A percentile compares a stretch with the other conserved stretches of the same genome.
Conservation (phyloP, 2,113 vertebrate species). For the Speoplatyrhinus poulsoni region DNA sequence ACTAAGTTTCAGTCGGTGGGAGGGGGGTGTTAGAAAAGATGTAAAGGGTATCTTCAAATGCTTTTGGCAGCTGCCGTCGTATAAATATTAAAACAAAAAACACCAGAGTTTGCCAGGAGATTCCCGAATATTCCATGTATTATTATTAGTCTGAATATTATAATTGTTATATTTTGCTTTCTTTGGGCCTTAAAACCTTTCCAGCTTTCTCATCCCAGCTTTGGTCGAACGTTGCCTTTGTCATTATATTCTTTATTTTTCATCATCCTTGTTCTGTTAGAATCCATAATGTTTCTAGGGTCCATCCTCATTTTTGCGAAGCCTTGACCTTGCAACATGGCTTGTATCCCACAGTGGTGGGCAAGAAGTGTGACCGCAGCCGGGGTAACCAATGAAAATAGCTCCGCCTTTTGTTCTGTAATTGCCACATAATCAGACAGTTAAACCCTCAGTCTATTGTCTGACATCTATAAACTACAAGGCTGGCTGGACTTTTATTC, state of each 20-base stretch:
- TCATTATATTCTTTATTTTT: slow-evolving; percentile 46
- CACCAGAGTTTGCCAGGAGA: slow-evolving; percentile 46
- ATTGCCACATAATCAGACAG: background rate
- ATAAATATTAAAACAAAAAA: slow-evolving; percentile 41
- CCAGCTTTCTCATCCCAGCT: slow-evolving; percentile 58
- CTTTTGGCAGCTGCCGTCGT: slow-evolving; percentile 81
- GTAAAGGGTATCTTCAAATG: slow-evolving; percentile 67
- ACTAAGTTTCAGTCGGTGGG: slow-evolving; percentile 26
- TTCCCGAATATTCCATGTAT: slow-evolving; percentile 35
- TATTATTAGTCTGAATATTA: background rate
- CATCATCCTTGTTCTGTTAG: slow-evolving; percentile 5
- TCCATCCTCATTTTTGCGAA: slow-evolving; percentile 92
- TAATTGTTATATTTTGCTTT: slow-evolving; percentile 32
- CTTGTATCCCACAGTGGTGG: slow-evolving; percentile 82
- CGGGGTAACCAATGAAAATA: slow-evolving; percentile 30
- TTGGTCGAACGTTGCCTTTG: slow-evolving; percentile 48
- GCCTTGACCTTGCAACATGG: slow-evolving; percentile 88
- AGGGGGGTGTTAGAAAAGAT: slow-evolving; percentile 43
- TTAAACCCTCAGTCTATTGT: background rate
- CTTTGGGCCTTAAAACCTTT: slow-evolving; percentile 26
- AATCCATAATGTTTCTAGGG: slow-evolving; percentile 82
- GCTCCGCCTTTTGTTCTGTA: background rate
- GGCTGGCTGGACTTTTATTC: background rate
- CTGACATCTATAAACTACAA: background rate
- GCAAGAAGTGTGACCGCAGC: slow-evolving; percentile 76